Evolutionary conservation across 1,140 invertebrate species (phyloP), one percentile per base, ranked within the genome.

Genomic region (Brachionus rubens): DNA sequence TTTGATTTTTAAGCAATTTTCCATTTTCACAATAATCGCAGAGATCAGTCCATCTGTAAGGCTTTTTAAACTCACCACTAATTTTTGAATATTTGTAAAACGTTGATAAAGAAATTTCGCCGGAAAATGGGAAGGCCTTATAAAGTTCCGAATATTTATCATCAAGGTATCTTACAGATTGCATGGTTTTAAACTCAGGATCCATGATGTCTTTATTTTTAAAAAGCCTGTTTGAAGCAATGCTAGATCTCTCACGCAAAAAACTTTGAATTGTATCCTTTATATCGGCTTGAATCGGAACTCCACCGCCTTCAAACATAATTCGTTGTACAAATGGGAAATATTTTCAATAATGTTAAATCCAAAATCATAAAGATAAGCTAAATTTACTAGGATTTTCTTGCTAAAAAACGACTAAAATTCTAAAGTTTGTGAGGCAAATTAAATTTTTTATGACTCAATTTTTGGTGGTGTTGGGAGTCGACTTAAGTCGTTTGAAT

Each of bases 141-240:
- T 33, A 59, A 33, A 59, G n/a, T 7, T 40, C 54, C 36, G 54
- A 59, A 59, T 33, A 33, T 40, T 33, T 7, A 36, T 59, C 30
- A 19, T 59, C 54, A 33, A 59, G 30, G 36, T 59, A 59, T 33
- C 33, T 30, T 33, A 30, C 54, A 59, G 19, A 33, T 40, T 59
- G 54, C 0, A 33, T 33, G 30, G 30, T 33, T 33, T 33, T 33
- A 36, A 19, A 59, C 16, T 59, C 36, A 2, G 36, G 4, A n/a
- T 59, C 14, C 30, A 19, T 1, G 16, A 19, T 10, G 36, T 59
- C 19, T 0, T n/a, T 28, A 36, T 59, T 59, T 16, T 33, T 33
- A 19, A 59, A 59, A 19, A 59, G 54, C 10, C 54, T 26, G 33
- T 59, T 59, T 33, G 54, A 40, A 33, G 54, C 54, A 40, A 59